Percentiles rank a stretch among this genome's conserved stretches.
These are phyloP conservation scores for Acleris sparsana DNA, from an alignment of 2,888 invertebrate genomes.

Conservation along the genomic window DNA sequence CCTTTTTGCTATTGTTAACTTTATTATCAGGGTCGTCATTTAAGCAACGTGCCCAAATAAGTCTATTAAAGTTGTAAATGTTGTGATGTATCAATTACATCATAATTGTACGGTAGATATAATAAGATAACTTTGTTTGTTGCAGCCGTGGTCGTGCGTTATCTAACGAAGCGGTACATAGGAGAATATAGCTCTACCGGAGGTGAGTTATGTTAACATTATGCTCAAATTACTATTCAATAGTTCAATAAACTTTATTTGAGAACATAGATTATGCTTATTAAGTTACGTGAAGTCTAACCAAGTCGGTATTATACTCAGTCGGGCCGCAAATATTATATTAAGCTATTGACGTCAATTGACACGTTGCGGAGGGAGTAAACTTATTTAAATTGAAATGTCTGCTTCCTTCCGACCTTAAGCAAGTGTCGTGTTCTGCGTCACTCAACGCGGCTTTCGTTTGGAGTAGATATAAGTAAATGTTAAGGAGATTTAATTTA, in stretches of 20 bases:
- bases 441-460: constrained; percentile 42
- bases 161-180: constrained; percentile 90
- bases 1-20: constrained; percentile 56
- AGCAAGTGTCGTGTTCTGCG: constrained; percentile 49
- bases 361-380: constrained; percentile 36
- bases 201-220: constrained; percentile 81
- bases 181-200: constrained; percentile 92
- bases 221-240: constrained; percentile 18
- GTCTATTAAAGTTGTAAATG: constrained; percentile 26
- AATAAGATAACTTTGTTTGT: constrained; percentile 62
- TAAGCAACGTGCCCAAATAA: constrained; percentile 23
- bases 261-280: neutral
- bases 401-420: constrained; percentile 66
- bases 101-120: constrained; percentile 32
- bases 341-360: constrained; percentile 43
- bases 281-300: neutral
- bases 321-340: neutral
- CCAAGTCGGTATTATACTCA: too few relatives aligned
- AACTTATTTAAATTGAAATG: constrained; percentile 44
- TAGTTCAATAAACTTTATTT: neutral
- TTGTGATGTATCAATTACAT: constrained; percentile 35
- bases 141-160: constrained; percentile 91
- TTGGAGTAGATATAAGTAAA: constrained; percentile 43
- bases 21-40: constrained; percentile 44
- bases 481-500: constrained; percentile 48